phyloP scores from a whole-genome alignment of 1,140 invertebrate genomes.

The Chrysomallon squamiferum region DNA sequence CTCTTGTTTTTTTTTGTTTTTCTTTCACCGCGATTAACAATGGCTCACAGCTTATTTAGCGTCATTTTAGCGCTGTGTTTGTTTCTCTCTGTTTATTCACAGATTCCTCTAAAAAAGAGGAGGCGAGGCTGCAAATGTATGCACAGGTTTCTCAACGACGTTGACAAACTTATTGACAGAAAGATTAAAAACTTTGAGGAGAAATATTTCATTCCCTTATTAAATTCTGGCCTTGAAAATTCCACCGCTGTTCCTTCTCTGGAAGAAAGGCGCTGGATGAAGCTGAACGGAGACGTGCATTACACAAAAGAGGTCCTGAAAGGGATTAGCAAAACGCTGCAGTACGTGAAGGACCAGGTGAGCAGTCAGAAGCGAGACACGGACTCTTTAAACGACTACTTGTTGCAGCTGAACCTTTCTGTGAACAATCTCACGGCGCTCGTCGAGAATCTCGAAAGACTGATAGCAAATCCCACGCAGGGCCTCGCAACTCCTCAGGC shows the following conservation, averaged over 20 bases:
- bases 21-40: no score
- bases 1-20: no score
- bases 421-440: neutral
- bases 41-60: no score
- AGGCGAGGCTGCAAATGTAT: conserved; percentile 1
- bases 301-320: neutral
- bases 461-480: neutral
- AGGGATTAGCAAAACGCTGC: neutral
- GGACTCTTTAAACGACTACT: neutral
- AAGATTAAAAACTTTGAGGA: conserved; percentile 1
- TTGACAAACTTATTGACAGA: conserved; percentile 2
- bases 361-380: neutral
- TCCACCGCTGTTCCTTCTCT: neutral
- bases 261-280: neutral
- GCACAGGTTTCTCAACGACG: conserved; percentile 5
- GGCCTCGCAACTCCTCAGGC: neutral
- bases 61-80: no score
- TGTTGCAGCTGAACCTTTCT: neutral
- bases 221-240: neutral
- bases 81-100: no score
- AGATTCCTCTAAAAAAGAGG: neutral
- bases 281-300: conserved; percentile 1
- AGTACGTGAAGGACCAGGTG: conserved; percentile 1
- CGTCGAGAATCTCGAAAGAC: neutral
- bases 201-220: neutral